Evolutionary conservation across 2,888 invertebrate species (phyloP), one percentile per base, ranked within the genome.

Genomic region (Agapostemon virescens): DNA sequence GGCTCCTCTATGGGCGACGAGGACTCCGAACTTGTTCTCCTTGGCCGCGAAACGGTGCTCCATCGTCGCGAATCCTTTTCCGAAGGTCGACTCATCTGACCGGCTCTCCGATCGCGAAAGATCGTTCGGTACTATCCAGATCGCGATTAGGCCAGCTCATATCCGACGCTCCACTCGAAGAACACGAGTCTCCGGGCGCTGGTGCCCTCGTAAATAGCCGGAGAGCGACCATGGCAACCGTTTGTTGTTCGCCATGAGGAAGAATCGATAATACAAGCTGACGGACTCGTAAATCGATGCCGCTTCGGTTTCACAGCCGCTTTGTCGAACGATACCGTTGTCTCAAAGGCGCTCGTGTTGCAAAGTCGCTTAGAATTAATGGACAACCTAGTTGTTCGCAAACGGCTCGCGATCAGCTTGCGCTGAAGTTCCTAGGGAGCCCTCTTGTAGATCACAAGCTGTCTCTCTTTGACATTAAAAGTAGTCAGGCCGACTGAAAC

Each of bases 221-320:
- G n/a, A 70, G 20, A 38, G 67, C 64, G 33, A 20, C 77, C 84
- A 63, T 86, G 55, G 87, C 74, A 84, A 86, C 86, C 77, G 71
- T 87, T 83, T 86, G 86, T 87, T 86, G 83, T 79, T 71, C 33
- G 66, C 38, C 52, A 33, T 30, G 55, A 17, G 66, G 45, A 23
- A 61, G 69, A 69, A 83, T 83, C 83, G 77, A 83, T 83, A 74
- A 72, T 69, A 52, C 23, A 26, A 20, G 7, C 26, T 52, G 49
- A 11, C 52, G 69, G 5, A 26, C 33, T 69, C 13, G 13, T 20
- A 36, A 33, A 63, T 36, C n/a, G 63, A n/a, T n/a, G 13, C n/a
- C n/a, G 11, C 36, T 63, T 36, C 13, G 33, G 1, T 63, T 63
- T n/a, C 36, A 63, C 11, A 36, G 36, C 11, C 63, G 36, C 36